Evolutionary conservation across 2,113 vertebrate species (phyloP).

Genomic region (Paralichthys olivaceus): DNA sequence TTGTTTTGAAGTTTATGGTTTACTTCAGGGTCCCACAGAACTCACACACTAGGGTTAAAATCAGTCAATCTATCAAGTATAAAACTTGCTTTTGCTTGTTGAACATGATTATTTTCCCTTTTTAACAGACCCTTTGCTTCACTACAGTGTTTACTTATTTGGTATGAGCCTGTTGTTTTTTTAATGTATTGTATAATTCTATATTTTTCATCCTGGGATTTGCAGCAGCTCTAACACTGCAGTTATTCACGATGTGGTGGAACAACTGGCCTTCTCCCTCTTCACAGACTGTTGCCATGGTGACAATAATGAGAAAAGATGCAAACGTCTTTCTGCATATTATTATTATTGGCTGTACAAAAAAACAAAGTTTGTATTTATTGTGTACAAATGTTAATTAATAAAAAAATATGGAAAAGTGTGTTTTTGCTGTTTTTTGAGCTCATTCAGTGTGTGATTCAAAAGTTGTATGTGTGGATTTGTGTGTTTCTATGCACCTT

Average conservation of each 20-base stretch:
- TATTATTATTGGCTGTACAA: conserved; percentile 93
- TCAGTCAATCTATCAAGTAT: conserved; percentile 29
- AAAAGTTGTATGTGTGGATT: not conserved
- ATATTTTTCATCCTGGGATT: conserved; percentile 76
- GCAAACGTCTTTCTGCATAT: conserved; percentile 89
- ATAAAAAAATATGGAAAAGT: conserved; percentile 87
- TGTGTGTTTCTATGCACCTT: conserved; percentile 12
- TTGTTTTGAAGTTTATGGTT: conserved; percentile 93
- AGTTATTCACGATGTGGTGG: conserved; percentile 72
- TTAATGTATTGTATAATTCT: conserved; percentile 53
- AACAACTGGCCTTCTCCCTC: conserved; percentile 71
- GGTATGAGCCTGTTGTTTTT: conserved; percentile 75
- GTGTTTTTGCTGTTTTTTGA: not conserved
- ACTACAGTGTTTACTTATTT: conserved; percentile 80
- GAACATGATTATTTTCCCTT: conserved; percentile 41
- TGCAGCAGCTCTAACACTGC: conserved; percentile 90
- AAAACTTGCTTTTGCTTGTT: conserved; percentile 54
- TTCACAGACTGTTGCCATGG: conserved; percentile 82
- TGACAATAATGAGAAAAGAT: conserved; percentile 82
- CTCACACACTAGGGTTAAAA: not conserved
- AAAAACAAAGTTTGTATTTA: conserved; percentile 99
- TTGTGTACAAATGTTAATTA: conserved; percentile 99
- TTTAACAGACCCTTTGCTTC: conserved; percentile 47
- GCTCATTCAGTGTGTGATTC: not conserved
- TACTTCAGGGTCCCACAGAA: conserved; percentile 51